phyloP scores from a whole-genome alignment of 2,888 invertebrate species.

The Eugnorisma glareosa region DNA sequence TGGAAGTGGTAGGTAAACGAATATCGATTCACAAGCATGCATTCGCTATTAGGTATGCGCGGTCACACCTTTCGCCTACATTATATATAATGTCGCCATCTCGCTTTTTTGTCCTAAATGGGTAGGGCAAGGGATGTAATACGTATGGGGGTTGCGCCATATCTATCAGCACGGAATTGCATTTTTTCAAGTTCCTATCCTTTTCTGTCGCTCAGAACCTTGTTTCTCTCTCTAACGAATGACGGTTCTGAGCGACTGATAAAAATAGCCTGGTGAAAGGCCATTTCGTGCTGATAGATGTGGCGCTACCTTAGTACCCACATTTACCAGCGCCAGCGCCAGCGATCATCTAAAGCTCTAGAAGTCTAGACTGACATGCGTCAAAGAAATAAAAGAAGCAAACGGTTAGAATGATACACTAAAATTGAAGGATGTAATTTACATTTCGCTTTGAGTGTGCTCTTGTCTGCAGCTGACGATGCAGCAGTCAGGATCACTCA shows the following conservation, averaged over 20 bases:
- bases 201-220: background rate
- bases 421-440: background rate
- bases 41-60: constrained; percentile 15
- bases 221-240: background rate
- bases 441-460: background rate
- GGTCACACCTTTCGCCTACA: constrained; percentile 1
- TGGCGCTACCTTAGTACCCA: background rate
- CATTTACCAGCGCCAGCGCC: background rate
- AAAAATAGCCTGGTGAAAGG: background rate
- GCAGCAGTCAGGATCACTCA: background rate
- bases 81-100: background rate
- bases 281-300: background rate
- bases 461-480: background rate
- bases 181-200: background rate
- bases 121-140: background rate
- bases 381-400: background rate
- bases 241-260: background rate
- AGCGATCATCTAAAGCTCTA: background rate
- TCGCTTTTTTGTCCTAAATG: background rate
- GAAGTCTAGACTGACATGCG: constrained; percentile 8
- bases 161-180: background rate
- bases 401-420: background rate
- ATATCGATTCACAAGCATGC: constrained; percentile 28
- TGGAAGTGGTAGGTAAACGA: background rate
- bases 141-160: background rate